Evolutionary conservation across 2,113 vertebrate species (phyloP).

Genomic region (Macrotus californicus): DNA sequence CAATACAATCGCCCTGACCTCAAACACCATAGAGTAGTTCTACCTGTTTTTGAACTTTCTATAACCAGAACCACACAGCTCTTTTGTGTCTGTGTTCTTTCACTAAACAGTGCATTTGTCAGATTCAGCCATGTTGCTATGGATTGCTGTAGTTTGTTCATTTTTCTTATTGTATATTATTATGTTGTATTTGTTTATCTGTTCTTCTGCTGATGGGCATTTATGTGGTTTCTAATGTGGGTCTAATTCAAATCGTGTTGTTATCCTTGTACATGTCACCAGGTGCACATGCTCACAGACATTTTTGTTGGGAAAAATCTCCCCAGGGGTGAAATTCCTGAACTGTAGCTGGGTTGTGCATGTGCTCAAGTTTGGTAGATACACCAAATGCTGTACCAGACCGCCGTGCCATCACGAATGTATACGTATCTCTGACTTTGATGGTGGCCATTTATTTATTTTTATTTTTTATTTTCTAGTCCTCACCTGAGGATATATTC

Average conservation of each 20-base stretch:
- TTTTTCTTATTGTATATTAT: background rate
- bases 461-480: too few species aligned
- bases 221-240: background rate
- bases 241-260: too few species aligned
- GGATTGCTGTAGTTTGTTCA: background rate
- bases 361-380: background rate
- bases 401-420: background rate
- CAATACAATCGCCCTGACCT: background rate
- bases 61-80: background rate
- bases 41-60: background rate
- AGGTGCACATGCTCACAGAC: background rate
- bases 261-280: background rate
- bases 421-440: background rate
- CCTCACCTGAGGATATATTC: too few species aligned
- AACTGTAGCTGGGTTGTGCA: background rate
- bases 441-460: too few species aligned
- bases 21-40: background rate
- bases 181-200: background rate
- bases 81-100: background rate
- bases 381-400: background rate
- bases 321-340: too few species aligned
- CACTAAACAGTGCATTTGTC: background rate
- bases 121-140: background rate
- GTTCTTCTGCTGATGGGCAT: background rate
- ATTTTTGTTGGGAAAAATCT: too few species aligned